A percentile compares a stretch with the other conserved stretches of the same genome.
Conservation (phyloP, 2,113 vertebrate species). For the Plectropomus leopardus region DNA sequence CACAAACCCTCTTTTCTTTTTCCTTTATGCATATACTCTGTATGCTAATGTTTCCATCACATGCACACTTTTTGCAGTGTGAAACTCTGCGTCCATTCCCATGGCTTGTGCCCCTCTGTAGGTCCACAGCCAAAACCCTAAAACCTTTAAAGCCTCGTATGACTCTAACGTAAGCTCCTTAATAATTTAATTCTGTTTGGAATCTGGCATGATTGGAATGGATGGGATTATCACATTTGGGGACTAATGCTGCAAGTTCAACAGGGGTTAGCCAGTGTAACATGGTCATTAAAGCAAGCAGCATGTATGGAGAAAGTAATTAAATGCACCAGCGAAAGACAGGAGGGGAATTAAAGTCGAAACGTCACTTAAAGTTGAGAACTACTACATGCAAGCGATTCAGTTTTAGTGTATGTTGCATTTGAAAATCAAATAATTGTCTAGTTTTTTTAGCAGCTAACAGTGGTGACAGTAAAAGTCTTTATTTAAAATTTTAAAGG, state of each 20-base stretch:
- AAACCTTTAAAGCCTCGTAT: conserved; percentile 76
- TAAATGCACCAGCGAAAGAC: conserved; percentile 23
- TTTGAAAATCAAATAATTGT: background rate
- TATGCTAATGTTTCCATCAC: background rate
- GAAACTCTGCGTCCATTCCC: conserved; percentile 56
- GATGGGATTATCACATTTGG: conserved; percentile 76
- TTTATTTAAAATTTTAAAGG: too few species aligned
- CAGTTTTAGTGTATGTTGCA: background rate
- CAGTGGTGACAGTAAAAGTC: too few species aligned
- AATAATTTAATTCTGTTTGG: conserved; percentile 90
- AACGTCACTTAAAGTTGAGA: conserved; percentile 22
- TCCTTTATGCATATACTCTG: background rate
- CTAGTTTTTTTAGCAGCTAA: too few species aligned
- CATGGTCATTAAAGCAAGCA: conserved; percentile 54
- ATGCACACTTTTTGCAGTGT: conserved; percentile 46
- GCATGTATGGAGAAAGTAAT: conserved; percentile 48
- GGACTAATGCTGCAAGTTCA: conserved; percentile 67
- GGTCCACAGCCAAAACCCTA: conserved; percentile 64
- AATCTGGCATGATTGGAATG: conserved; percentile 86
- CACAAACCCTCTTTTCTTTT: background rate
- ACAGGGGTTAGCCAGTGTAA: conserved; percentile 59
- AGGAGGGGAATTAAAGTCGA: background rate
- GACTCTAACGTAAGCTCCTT: conserved; percentile 84
- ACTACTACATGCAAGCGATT: background rate
- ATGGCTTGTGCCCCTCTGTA: conserved; percentile 44